Base-by-base conservation (phyloP, 2,888 invertebrate species). In the Agonum fuliginosum region DNA sequence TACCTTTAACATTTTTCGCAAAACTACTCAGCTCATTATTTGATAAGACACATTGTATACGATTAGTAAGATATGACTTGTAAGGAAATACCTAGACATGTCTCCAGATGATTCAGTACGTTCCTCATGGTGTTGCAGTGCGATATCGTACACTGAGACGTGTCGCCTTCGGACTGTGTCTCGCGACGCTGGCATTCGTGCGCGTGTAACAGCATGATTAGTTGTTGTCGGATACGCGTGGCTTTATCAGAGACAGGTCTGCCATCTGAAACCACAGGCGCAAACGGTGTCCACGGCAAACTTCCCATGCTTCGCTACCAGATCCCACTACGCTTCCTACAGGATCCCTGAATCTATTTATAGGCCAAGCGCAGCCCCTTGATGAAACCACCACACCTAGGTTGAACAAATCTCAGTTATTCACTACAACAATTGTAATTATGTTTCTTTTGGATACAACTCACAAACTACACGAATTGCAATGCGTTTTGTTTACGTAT, bases 61-160 rank as follows among this genome's bases (percentile, higher is more conserved):
- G n/a, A n/a, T n/a, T n/a, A n/a, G n/a, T n/a, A n/a, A n/a, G n/a
- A n/a, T n/a, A n/a, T n/a, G n/a, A n/a, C n/a, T n/a, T n/a, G n/a
- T n/a, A n/a, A n/a, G n/a, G n/a, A n/a, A n/a, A n/a, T n/a, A n/a
- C n/a, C n/a, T n/a, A n/a, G 92, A 88, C 99, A 99, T 8, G 94
- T 96, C 81, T 97, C 97, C 99, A 99, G 98, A 85, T 99, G 99
- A 83, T 94, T 96, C 80, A 99, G 89, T 12, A 99, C 99, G 82
- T 95, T 97, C 87, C 99, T 99, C 99, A 99, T 99, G 2, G 98
- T 98, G 86, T 96, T 95, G 88, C 99, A 99, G 87, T 99, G 98
- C n/a, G 98, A 97, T 81, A 99, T 90, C 22, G 92, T 92, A 87
- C 99, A 99, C 84, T 93, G 93, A 91, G 93, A 92, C 79, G 91